Evolutionary conservation across 2,113 vertebrate genomes (phyloP).

Genomic region (Solenodon paradoxus): DNA sequence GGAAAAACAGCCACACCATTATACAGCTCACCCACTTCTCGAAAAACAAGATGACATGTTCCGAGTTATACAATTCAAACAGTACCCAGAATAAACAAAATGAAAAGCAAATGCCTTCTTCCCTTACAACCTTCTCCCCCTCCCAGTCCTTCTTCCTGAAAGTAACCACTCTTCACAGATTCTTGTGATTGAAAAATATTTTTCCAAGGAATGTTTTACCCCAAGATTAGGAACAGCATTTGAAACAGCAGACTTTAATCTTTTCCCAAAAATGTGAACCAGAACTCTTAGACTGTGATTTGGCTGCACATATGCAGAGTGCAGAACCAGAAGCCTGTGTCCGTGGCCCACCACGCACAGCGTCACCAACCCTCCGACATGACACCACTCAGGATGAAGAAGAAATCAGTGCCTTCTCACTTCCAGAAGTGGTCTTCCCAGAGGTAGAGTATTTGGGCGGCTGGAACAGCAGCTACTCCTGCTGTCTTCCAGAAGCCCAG

Average conservation of each 20-base stretch:
- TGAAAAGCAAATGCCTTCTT: not conserved
- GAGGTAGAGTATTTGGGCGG: not conserved
- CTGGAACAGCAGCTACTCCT: not conserved
- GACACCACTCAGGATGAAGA: not conserved
- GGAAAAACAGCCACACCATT: not conserved
- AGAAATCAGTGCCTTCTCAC: slow-evolving; percentile 41
- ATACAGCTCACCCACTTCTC: not conserved
- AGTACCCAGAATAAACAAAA: not conserved
- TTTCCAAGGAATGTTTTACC: not conserved
- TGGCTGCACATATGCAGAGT: not conserved
- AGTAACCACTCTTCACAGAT: not conserved
- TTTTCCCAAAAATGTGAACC: slow-evolving; percentile 15
- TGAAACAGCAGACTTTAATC: slow-evolving; percentile 24
- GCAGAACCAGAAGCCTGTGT: not conserved
- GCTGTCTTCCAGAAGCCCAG: not conserved
- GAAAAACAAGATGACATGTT: not conserved
- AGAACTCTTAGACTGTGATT: not conserved
- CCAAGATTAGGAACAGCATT: not conserved
- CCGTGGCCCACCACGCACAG: rapidly evolving
- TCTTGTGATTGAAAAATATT: not conserved
- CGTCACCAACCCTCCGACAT: rapidly evolving
- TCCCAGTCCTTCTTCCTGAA: not conserved
- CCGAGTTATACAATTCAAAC: not conserved
- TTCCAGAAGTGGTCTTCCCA: slow-evolving; percentile 10
- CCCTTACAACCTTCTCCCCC: not conserved